phyloP scores from a whole-genome alignment of 2,113 vertebrate genomes.

The Merops nubicus region DNA sequence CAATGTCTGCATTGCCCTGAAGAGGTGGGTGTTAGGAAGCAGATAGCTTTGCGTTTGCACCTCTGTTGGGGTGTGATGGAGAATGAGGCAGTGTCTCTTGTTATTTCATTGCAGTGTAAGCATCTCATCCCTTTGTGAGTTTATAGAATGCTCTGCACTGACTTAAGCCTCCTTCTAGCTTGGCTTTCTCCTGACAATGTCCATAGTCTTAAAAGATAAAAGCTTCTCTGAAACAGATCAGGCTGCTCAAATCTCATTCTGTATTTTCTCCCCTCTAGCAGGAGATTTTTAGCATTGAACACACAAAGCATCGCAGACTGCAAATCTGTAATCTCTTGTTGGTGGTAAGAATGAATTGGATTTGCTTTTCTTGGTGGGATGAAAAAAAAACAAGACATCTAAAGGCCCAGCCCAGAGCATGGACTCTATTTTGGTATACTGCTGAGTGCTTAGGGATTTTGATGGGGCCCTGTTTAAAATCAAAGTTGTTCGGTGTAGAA shows the following conservation, averaged over 20 bases:
- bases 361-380: background rate
- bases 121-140: background rate
- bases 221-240: background rate
- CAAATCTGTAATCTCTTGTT: background rate
- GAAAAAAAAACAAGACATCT: background rate
- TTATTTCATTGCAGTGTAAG: background rate
- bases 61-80: background rate
- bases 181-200: background rate
- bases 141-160: background rate
- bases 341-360: background rate
- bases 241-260: background rate
- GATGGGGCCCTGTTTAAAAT: background rate
- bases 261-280: background rate
- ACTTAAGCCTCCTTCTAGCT: background rate
- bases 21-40: background rate
- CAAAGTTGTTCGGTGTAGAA: too few species aligned
- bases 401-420: background rate
- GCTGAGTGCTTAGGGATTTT: background rate
- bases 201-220: background rate
- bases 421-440: fast-evolving
- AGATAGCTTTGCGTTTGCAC: background rate
- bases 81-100: background rate
- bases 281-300: background rate
- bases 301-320: background rate
- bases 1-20: background rate